A percentile compares a stretch with the other conserved stretches of the same genome.
Conservation (phyloP, 37 sponge, comb jelly and placozoan genomes). For the Tethya wilhelma region DNA sequence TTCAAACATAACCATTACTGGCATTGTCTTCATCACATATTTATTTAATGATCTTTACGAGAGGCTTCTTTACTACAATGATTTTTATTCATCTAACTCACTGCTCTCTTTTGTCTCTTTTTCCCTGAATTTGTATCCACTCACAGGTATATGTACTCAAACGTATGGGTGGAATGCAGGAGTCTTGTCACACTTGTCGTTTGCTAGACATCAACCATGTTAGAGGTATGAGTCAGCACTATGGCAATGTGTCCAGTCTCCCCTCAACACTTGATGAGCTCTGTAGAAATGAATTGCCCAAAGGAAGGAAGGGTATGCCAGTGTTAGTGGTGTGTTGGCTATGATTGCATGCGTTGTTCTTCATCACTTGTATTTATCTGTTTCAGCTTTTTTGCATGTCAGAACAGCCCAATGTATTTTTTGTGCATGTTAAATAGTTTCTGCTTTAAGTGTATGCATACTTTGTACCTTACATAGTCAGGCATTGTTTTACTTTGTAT, state of each 20-base stretch:
- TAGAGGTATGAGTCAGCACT: slow-evolving; percentile 38
- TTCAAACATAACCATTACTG: too few species aligned
- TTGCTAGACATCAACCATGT: slow-evolving; percentile 48
- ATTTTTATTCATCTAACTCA: background rate
- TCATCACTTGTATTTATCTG: too few species aligned
- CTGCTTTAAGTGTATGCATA: too few species aligned
- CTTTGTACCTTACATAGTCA: too few species aligned
- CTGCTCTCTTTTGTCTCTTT: background rate
- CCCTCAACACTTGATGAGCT: slow-evolving; percentile 40
- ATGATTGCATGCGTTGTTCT: too few species aligned
- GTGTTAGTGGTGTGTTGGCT: too few species aligned
- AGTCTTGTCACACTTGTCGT: slow-evolving; percentile 58
- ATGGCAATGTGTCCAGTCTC: slow-evolving; percentile 3
- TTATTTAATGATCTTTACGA: too few species aligned
- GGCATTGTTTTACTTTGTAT: too few species aligned
- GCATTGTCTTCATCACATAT: too few species aligned
- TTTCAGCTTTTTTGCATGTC: too few species aligned
- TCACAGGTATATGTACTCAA: slow-evolving; percentile 51
- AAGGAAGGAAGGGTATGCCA: slow-evolving; percentile 34
- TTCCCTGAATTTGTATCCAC: background rate
- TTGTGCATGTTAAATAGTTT: too few species aligned
- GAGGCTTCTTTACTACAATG: background rate
- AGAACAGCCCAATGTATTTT: too few species aligned
- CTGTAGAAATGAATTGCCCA: slow-evolving; percentile 51
- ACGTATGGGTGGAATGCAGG: slow-evolving; percentile 64